A percentile compares a stretch with the other conserved stretches of the same genome.
Evolutionary conservation across 2,113 vertebrate genomes (phyloP).

Genomic region (Toxotes jaculatrix): DNA sequence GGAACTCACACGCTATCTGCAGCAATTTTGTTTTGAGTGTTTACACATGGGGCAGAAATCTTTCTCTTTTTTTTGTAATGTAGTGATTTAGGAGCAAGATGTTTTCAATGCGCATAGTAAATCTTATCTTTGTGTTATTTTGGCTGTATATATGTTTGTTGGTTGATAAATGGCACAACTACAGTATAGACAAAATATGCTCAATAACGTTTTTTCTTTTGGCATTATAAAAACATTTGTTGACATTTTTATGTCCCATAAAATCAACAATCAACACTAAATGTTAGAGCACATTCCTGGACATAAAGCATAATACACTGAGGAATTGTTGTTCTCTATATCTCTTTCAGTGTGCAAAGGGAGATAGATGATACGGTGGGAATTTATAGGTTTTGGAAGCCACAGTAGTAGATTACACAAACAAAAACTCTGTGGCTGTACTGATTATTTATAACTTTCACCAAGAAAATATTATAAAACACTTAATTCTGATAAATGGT

Average conservation of each 20-base stretch:
- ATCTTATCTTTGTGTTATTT: background rate
- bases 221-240: too few relatives aligned
- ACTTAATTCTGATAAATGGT: slow-evolving; percentile 4
- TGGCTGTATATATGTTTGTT: background rate
- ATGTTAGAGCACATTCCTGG: background rate
- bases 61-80: background rate
- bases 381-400: slow-evolving; percentile 18
- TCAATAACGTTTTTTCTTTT: too few relatives aligned
- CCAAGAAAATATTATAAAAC: slow-evolving; percentile 4
- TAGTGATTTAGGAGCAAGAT: background rate
- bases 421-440: slow-evolving; percentile 1
- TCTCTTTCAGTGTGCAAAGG: background rate
- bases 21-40: slow-evolving; percentile 9
- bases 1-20: background rate
- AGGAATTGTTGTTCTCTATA: background rate
- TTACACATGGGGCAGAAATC: too few relatives aligned
- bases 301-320: background rate
- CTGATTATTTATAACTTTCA: slow-evolving; percentile 15
- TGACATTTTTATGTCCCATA: background rate
- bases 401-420: background rate
- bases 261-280: background rate
- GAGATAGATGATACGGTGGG: background rate
- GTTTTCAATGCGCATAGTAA: background rate
- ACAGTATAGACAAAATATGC: too few relatives aligned
- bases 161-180: too few relatives aligned